Conservation (phyloP, 2,113 vertebrate species). For the Atrichornis clamosus region DNA sequence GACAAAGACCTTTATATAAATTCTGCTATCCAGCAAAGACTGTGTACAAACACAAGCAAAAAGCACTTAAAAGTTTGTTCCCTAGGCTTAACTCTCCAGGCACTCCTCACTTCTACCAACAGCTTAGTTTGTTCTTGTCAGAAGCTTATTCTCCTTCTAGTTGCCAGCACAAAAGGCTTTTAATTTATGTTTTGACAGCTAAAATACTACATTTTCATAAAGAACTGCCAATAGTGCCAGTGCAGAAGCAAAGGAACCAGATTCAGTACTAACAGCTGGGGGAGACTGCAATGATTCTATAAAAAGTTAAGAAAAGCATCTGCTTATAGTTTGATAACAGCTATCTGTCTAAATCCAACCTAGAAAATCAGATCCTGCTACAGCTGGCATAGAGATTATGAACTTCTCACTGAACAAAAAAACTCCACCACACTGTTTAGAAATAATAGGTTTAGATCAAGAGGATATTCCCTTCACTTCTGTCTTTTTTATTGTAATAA, state of each 20-base stretch:
- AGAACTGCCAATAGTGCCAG: not conserved
- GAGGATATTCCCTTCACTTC: not conserved
- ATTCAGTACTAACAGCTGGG: not conserved
- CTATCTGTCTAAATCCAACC: conserved; percentile 21
- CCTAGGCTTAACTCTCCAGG: not conserved
- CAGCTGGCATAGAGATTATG: conserved; percentile 29
- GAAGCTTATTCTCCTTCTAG: not conserved
- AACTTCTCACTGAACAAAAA: not conserved
- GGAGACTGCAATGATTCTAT: not conserved
- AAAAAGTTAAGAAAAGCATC: conserved; percentile 29
- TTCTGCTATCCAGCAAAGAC: not conserved
- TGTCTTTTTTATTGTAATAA: not conserved
- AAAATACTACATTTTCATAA: not conserved
- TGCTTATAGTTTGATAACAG: conserved; percentile 7
- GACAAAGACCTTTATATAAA: not conserved
- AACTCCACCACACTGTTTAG: not conserved
- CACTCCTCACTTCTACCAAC: not conserved
- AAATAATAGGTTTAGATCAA: not conserved
- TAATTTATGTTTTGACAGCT: conserved; percentile 9
- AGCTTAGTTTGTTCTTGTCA: not conserved
- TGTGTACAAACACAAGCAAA: not conserved
- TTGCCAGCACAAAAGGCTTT: not conserved
- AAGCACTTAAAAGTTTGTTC: not conserved
- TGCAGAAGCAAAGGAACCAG: not conserved
- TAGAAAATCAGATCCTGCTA: not conserved